Evolutionary conservation across 2,797 vertebrate species (phyloP).

Genomic region (Dicrostonyx torquatus): DNA sequence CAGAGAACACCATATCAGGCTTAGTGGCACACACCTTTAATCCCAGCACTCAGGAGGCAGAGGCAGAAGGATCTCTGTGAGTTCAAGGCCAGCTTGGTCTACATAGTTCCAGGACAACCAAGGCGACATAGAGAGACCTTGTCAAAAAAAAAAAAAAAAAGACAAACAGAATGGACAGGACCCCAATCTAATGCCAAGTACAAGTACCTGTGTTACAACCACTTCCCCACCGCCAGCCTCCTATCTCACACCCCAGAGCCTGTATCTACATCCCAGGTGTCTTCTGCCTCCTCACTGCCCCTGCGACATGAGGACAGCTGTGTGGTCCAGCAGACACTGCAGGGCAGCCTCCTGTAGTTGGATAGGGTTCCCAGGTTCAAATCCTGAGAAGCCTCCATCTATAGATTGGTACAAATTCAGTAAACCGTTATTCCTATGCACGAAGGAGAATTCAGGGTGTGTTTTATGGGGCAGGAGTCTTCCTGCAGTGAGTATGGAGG

Average conservation of each 20-base stretch:
- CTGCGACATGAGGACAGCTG: accelerated
- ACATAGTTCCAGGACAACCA: background rate
- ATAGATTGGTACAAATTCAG: background rate
- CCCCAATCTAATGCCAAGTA: background rate
- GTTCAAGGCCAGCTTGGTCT: background rate
- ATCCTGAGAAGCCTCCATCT: background rate
- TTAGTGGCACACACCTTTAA: background rate
- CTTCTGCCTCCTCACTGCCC: background rate
- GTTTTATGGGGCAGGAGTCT: background rate
- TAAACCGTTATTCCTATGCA: background rate
- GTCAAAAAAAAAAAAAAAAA: background rate
- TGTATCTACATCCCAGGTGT: background rate
- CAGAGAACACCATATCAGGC: background rate
- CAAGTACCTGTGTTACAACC: no score
- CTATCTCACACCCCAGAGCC: background rate
- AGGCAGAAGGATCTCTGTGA: background rate
- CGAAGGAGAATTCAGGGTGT: background rate
- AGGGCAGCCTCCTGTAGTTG: background rate
- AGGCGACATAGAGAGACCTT: background rate
- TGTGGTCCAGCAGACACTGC: background rate
- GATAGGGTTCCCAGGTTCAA: background rate
- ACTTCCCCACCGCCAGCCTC: background rate
- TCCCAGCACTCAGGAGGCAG: background rate
- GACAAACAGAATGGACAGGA: background rate
- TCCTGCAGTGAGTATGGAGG: background rate